Base-by-base conservation (phyloP, 2,888 invertebrate species). In the Oscheius sp. region DNA sequence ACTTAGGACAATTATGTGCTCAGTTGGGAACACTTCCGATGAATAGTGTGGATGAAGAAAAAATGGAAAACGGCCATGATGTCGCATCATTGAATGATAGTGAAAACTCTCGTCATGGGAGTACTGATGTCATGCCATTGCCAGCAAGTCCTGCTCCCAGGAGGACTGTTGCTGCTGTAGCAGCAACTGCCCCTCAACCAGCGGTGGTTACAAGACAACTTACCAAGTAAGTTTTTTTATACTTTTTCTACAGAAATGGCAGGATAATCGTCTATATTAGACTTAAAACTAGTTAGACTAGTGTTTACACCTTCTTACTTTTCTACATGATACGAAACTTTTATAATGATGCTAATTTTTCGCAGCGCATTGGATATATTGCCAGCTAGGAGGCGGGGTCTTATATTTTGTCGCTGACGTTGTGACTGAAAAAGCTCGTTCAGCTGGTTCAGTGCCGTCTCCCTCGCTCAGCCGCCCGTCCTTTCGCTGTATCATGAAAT, bases 1-100 rank as follows among this genome's bases (percentile, higher is more conserved):
- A 82, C 44, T 71, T 85, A 57, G 77, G 71, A 9, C 75, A 77
- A 65, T 67, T 83, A 28, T 78, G 78, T 32, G 80, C 75, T n/a
- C 76, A 75, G 56, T 67, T 77, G 50, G 80, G 78, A 9, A 75
- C 73, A 6, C 64, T 74, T 20, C 67, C 70, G 28, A 59, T 76
- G 67, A 56, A 62, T 14, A 72, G 71, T 4, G 63, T 73, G 20
- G 76, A 77, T 44, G 72, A 76, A 26, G 76, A 78, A 2, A 71
- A 70, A 24, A 68, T 41, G 12, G 75, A 71, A 24, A 74, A 74
- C 38, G 74, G 67, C 28, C 64, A 64, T 17, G 64, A 64, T 22
- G 26, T 24, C 14, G 24, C 14, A 6, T 26, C 32, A n/a, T 1
- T 41, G 14, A 44, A 45, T 24, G 56, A 66, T 2, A 44, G 41